phyloP scores from a whole-genome alignment of 2,888 invertebrate genomes.

The Actias luna region DNA sequence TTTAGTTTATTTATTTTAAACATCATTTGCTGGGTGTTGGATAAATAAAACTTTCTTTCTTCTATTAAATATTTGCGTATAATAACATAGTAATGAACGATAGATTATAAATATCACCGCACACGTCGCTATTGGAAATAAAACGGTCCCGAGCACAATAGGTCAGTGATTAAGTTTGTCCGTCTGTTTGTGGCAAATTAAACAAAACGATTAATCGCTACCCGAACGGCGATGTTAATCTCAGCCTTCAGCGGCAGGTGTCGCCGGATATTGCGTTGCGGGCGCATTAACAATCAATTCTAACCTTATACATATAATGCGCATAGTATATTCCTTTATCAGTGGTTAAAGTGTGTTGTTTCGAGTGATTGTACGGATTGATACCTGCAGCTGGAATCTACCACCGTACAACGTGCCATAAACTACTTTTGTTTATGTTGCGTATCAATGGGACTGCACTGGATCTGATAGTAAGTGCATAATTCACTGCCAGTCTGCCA shows the following conservation, averaged over 20 bases:
- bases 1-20: too few relatives aligned
- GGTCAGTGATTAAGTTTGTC: conserved; percentile 60
- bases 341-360: background rate
- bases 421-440: too few relatives aligned
- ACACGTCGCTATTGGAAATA: background rate
- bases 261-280: conserved; percentile 38
- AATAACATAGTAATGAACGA: background rate
- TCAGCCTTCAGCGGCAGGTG: conserved; percentile 72
- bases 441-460: too few relatives aligned
- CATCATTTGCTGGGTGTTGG: too few relatives aligned
- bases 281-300: conserved; percentile 63
- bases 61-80: background rate
- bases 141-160: conserved; percentile 7
- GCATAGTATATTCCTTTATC: background rate
- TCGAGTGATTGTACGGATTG: too few relatives aligned
- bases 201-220: conserved; percentile 66
- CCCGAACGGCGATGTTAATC: conserved; percentile 70
- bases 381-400: too few relatives aligned
- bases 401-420: too few relatives aligned
- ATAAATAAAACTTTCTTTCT: too few relatives aligned
- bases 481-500: too few relatives aligned
- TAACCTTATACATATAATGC: conserved; percentile 21
- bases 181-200: conserved; percentile 60
- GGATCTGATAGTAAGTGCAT: too few relatives aligned
- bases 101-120: background rate